These are phyloP conservation scores for Loxodonta africana DNA, from an alignment of 2,113 vertebrate species.

Conservation along the genomic window DNA sequence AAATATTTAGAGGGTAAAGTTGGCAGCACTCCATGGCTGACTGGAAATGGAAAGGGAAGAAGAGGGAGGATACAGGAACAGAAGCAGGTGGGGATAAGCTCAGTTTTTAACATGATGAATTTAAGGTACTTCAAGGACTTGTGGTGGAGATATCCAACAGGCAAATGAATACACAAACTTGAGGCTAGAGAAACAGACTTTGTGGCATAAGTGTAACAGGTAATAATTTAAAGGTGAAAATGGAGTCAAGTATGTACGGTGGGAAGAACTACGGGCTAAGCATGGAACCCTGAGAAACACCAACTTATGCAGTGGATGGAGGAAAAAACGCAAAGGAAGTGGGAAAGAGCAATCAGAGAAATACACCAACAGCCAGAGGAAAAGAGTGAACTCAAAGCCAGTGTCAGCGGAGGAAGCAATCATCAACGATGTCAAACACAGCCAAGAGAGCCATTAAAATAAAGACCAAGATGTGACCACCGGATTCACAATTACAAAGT, in stretches of 20 bases:
- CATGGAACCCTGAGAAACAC: not conserved
- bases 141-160: not conserved
- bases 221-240: not conserved
- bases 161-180: not conserved
- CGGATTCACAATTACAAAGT: not conserved
- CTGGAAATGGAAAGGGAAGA: not conserved
- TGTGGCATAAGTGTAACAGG: not conserved
- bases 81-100: not conserved
- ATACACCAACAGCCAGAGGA: not conserved
- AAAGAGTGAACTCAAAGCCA: not conserved
- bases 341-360: not conserved
- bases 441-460: not conserved
- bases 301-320: not conserved
- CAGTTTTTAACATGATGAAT: not conserved
- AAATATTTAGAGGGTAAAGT: not conserved
- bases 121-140: not conserved
- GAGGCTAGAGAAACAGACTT: not conserved
- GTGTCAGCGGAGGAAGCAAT: not conserved
- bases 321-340: not conserved
- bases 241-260: not conserved
- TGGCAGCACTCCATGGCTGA: not conserved
- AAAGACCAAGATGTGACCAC: not conserved
- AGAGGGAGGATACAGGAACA: not conserved
- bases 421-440: accelerated
- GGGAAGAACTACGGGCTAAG: not conserved